phyloP scores from a whole-genome alignment of 1,140 invertebrate species.

The Papilio polytes region DNA sequence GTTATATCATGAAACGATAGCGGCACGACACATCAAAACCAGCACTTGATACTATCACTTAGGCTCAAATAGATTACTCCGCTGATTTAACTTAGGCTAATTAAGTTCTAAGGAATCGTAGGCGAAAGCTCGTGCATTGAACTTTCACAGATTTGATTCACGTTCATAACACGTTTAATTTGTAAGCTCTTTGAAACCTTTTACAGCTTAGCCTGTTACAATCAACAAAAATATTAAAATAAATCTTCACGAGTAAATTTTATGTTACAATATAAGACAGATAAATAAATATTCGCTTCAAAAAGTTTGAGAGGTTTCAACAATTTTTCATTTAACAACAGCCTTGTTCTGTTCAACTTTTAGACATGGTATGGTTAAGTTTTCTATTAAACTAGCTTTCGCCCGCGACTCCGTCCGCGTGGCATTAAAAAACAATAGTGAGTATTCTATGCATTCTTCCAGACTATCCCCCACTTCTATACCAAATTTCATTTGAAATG shows the following conservation, averaged over 20 bases:
- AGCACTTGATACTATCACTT: not conserved
- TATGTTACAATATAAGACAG: not conserved
- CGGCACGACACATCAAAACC: not conserved
- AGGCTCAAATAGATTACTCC: not conserved
- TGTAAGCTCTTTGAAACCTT: no score
- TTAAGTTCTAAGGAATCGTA: not conserved
- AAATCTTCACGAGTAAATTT: no score
- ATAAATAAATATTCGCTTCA: not conserved
- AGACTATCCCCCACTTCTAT: no score
- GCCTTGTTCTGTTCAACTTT: not conserved
- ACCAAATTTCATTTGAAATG: no score
- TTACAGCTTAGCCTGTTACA: no score
- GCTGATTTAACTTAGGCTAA: not conserved
- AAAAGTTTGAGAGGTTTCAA: not conserved
- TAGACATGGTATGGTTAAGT: not conserved
- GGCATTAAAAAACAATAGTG: no score
- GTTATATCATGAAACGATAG: no score
- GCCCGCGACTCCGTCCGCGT: no score
- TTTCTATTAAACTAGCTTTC: no score
- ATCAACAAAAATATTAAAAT: no score
- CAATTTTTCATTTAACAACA: not conserved
- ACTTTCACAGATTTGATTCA: not conserved
- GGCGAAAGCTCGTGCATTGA: not conserved
- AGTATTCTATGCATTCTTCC: no score
- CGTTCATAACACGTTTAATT: no score